phyloP scores from a whole-genome alignment of 1,140 invertebrate genomes.

The Drosophila nasuta region DNA sequence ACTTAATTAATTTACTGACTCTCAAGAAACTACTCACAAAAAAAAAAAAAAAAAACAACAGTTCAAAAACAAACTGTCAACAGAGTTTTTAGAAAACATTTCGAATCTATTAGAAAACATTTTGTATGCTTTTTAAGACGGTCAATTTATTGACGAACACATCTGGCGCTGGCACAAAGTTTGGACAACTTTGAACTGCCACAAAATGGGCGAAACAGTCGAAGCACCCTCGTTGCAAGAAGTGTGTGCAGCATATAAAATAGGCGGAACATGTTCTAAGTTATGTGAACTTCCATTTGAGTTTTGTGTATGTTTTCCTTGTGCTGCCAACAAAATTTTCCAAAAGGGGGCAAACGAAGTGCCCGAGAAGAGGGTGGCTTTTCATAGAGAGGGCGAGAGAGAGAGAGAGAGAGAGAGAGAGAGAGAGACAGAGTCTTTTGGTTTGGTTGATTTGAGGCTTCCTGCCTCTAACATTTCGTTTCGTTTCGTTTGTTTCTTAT shows the following conservation, averaged over 20 bases:
- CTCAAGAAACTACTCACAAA: too few relatives aligned
- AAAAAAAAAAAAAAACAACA: too few relatives aligned
- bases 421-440: too few relatives aligned
- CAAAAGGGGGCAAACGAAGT: not conserved
- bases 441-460: constrained; percentile 49
- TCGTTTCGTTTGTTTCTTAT: constrained; percentile 42
- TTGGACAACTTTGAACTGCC: not conserved
- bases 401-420: too few relatives aligned
- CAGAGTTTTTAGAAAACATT: too few relatives aligned
- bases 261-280: constrained; percentile 35
- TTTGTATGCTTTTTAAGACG: not conserved
- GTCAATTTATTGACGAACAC: not conserved
- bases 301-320: constrained; percentile 45
- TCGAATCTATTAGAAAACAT: not conserved
- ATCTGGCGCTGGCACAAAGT: not conserved
- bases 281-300: constrained; percentile 44
- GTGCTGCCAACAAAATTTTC: constrained; percentile 4
- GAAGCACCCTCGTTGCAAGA: not conserved
- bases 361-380: not conserved
- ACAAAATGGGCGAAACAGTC: not conserved
- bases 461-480: constrained; percentile 12
- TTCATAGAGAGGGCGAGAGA: too few relatives aligned
- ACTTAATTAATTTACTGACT: too few relatives aligned
- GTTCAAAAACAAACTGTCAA: too few relatives aligned
- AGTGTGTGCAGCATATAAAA: constrained; percentile 28